Base-by-base conservation (phyloP, 2,113 vertebrate species). In the Cercocebus atys region DNA sequence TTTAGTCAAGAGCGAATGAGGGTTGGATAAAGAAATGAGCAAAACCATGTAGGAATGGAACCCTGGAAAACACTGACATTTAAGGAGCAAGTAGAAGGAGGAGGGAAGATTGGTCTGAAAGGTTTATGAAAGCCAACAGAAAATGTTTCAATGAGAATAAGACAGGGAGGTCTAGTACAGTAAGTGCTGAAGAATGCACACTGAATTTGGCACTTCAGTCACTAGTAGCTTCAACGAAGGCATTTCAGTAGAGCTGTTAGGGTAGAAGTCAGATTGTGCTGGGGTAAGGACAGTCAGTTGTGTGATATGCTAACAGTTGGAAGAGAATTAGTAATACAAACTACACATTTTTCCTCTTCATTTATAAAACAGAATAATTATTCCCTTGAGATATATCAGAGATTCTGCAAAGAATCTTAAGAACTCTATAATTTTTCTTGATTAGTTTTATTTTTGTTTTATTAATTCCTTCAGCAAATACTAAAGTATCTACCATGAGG, bases 361-460 rank as follows among this genome's bases (percentile, higher is more conserved):
- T 88, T 91, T 30, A 32, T 76, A 78, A 94, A 35, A 86, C 3
- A 82, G 16, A 70, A 52, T 61, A 86, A 90, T 43, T 90, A 35
- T 70, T 82, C 64, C 38, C 76, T 95, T 27, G 75, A 13, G 43
- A 50, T 38, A 32, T 76, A 68, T 25, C 50, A 12, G 59, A 61
- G 7, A 72, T 47, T 97, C 25, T 89, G 40, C 72, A 82, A 68
- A 93, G 66, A 93, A 93, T 81, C 23, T 76, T 73, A 82, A 45
- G 8, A 72, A 73, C 45, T 40, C 25, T 30, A 61, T 16, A 64
- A 43, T 59, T 47, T 88, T 78, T 90, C 30, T 70, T 88, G 40
- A 38, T 83, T 59, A 86, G 47, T 78, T 88, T 52, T 87, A 90
- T 17, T 64, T 84, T 76, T 84, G 16, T 88, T 61, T 88, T 30